Evolutionary conservation across 2,888 invertebrate genomes (phyloP).

Genomic region (Cantharis rustica): DNA sequence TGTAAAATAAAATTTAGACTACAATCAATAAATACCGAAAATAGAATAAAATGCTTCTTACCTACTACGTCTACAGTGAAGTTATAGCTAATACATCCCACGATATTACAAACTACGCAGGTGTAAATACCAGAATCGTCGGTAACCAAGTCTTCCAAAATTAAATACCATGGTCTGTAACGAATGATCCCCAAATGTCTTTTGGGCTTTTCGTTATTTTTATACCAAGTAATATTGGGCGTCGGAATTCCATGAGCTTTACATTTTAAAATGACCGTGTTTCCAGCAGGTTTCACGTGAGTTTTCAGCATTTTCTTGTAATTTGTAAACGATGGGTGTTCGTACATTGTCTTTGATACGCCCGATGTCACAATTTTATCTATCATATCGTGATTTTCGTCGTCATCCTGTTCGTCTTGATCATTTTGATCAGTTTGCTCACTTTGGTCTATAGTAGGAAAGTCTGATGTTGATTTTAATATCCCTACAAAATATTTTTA

Average conservation of each 20-base stretch:
- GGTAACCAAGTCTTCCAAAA: constrained; percentile 79
- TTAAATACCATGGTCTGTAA: constrained; percentile 74
- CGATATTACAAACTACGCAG: constrained; percentile 81
- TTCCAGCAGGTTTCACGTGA: constrained; percentile 77
- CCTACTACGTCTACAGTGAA: constrained; percentile 74
- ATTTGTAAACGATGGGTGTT: constrained; percentile 52
- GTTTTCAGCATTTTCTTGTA: constrained; percentile 57
- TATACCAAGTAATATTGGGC: constrained; percentile 86
- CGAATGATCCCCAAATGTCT: constrained; percentile 69
- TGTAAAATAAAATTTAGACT: constrained; percentile 13
- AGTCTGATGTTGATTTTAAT: constrained; percentile 9
- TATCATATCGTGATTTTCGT: constrained; percentile 19
- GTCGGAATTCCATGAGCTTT: constrained; percentile 75
- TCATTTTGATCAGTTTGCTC: neutral
- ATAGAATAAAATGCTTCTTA: constrained; percentile 54
- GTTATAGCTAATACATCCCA: constrained; percentile 78
- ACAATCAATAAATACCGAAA: neutral
- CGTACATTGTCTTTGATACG: neutral
- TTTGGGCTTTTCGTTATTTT: constrained; percentile 68
- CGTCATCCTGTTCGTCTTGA: constrained; percentile 16
- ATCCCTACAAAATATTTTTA: constrained; percentile 9
- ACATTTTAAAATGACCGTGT: constrained; percentile 74
- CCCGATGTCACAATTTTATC: constrained; percentile 6
- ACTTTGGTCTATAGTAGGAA: constrained; percentile 11
- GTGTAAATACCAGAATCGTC: constrained; percentile 88